Evolutionary conservation across 2,888 invertebrate genomes (phyloP), one percentile per base, ranked within the genome.

Genomic region (Eupithecia exiguata): DNA sequence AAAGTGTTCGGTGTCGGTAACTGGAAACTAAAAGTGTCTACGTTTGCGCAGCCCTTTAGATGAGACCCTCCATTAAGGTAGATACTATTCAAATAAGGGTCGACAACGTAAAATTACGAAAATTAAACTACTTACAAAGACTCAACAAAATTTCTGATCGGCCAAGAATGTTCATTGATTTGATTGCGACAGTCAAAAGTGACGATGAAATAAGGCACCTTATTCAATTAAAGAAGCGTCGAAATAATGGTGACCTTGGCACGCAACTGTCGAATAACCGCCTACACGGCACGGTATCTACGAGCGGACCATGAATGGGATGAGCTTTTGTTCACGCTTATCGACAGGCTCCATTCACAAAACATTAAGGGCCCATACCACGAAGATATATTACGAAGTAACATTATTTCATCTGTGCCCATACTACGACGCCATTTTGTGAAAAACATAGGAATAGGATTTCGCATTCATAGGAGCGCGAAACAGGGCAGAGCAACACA

Each of bases 241-340:
- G 69, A 70, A 75, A 70, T 65, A 63, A 72, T 72, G 35, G 25
- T 70, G 70, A 43, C 75, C 75, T 75, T 75, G 75, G 65, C 68
- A 68, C 68, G 63, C 61, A 74, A 71, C 63, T 43, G 72, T 68
- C 68, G 43, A 43, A 43, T 53, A 36, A 35, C 70, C 62, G n/a
- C 75, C 75, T 72, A 75, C 75, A 14, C 72, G 18, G 35, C 16
- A 7, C 4, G 0, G 16, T 35, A 66, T 10, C 40, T 43, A 21
- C n/a, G 6, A 18, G 10, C 65, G 21, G 38, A 18, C 40, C 25
- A 66, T 66, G 40, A 66, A 66, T 66, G 66, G 25, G 40, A 66
- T 21, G 65, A 40, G 40, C 65, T 65, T 65, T 65, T 65, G 65
- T 65, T n/a, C 18, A 9, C n/a, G 65, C 66, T 21, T 62, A 66